A percentile compares a stretch with the other conserved stretches of the same genome.
These are phyloP conservation scores for Perca fluviatilis DNA, from an alignment of 2,113 vertebrate species.

Conservation along the genomic window DNA sequence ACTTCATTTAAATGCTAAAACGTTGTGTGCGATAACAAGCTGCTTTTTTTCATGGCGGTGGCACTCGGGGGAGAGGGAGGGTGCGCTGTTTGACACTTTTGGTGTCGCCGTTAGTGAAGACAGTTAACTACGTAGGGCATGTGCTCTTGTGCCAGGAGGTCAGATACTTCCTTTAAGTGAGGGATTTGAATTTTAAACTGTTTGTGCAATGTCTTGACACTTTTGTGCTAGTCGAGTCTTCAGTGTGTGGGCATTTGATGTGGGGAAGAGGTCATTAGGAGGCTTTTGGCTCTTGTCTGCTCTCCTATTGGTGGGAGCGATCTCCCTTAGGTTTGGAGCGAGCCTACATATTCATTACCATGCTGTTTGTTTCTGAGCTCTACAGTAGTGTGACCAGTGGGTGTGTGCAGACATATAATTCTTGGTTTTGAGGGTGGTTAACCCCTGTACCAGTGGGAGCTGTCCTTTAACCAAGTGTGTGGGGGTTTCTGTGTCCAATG, in stretches of 20 bases:
- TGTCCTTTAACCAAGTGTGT: slow-evolving; percentile 3
- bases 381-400: neutral
- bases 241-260: neutral
- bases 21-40: slow-evolving; percentile 41
- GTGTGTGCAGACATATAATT: slow-evolving; percentile 23
- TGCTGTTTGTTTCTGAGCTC: neutral
- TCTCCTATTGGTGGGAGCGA: neutral
- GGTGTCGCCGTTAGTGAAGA: neutral
- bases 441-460: slow-evolving; percentile 6
- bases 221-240: neutral
- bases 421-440: slow-evolving; percentile 5
- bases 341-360: neutral
- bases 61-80: neutral
- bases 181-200: neutral
- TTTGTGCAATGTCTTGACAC: neutral
- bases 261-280: neutral
- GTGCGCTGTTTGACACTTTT: neutral
- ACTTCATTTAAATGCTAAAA: slow-evolving; percentile 37
- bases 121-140: neutral
- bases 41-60: slow-evolving; percentile 7
- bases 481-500: neutral
- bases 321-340: neutral
- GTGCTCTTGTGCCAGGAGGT: neutral
- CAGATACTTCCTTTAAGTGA: slow-evolving; percentile 1
- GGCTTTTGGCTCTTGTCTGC: neutral